These are phyloP conservation scores for Drosophila rhopaloa DNA, from an alignment of 1,140 invertebrate species.

Conservation along the genomic window DNA sequence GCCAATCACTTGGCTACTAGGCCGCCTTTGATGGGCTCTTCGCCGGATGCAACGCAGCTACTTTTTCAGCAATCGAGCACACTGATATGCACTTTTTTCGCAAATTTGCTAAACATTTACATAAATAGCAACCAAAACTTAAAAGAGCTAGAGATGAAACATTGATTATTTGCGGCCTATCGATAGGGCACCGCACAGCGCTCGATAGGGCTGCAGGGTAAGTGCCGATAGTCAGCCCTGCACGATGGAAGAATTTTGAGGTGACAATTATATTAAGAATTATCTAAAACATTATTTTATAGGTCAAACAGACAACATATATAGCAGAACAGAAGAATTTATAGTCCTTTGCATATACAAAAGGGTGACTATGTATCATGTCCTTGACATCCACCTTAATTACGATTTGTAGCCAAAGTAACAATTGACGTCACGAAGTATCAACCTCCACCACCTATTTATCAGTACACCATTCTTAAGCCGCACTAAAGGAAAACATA, in stretches of 20 bases:
- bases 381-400: too few relatives aligned
- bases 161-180: constrained; percentile 22
- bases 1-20: constrained; percentile 14
- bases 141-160: constrained; percentile 55
- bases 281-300: too few relatives aligned
- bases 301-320: too few relatives aligned
- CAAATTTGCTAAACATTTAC: constrained; percentile 64
- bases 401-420: not conserved
- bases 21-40: constrained; percentile 17
- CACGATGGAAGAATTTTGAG: not conserved
- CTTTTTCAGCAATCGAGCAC: constrained; percentile 39
- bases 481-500: not conserved
- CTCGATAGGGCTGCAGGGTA: not conserved
- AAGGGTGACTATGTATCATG: too few relatives aligned
- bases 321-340: too few relatives aligned
- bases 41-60: constrained; percentile 32
- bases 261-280: not conserved
- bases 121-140: constrained; percentile 71
- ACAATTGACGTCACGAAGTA: not conserved
- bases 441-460: not conserved
- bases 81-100: constrained; percentile 53
- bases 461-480: not conserved
- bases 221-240: not conserved
- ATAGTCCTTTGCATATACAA: too few relatives aligned
- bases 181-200: not conserved